Evolutionary conservation across 2,113 vertebrate species (phyloP).

Genomic region (Columba janthina): DNA sequence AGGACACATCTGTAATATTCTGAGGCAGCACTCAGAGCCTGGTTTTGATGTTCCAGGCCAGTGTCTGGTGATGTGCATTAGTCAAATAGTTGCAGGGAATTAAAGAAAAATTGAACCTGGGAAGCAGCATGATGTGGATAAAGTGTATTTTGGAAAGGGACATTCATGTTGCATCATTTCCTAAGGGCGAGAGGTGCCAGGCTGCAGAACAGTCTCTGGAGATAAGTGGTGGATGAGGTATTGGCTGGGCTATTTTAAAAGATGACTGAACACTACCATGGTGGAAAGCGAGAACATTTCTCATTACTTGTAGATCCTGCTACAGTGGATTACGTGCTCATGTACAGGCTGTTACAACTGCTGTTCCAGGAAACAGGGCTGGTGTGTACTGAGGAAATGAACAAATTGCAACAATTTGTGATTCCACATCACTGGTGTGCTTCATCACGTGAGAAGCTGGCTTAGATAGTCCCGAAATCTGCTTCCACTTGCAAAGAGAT

Average conservation of each 20-base stretch:
- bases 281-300: background rate
- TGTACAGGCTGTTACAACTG: background rate
- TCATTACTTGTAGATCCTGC: background rate
- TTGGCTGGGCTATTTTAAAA: slow-evolving; percentile 43
- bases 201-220: slow-evolving; percentile 4
- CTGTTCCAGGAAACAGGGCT: slow-evolving; percentile 49
- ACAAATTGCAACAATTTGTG: slow-evolving; percentile 48
- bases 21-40: background rate
- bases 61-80: background rate
- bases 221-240: slow-evolving; percentile 3
- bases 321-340: slow-evolving; percentile 9
- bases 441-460: slow-evolving; percentile 46
- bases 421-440: slow-evolving; percentile 7
- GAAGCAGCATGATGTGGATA: background rate
- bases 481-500: slow-evolving; percentile 54
- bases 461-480: slow-evolving; percentile 22
- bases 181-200: background rate
- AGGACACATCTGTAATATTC: background rate
- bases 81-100: background rate
- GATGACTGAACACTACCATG: background rate
- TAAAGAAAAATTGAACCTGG: background rate
- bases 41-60: background rate
- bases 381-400: background rate
- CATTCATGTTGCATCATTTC: slow-evolving; percentile 14
- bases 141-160: background rate